Evolutionary conservation across 2,113 vertebrate genomes (phyloP).

Genomic region (Spea bombifrons): DNA sequence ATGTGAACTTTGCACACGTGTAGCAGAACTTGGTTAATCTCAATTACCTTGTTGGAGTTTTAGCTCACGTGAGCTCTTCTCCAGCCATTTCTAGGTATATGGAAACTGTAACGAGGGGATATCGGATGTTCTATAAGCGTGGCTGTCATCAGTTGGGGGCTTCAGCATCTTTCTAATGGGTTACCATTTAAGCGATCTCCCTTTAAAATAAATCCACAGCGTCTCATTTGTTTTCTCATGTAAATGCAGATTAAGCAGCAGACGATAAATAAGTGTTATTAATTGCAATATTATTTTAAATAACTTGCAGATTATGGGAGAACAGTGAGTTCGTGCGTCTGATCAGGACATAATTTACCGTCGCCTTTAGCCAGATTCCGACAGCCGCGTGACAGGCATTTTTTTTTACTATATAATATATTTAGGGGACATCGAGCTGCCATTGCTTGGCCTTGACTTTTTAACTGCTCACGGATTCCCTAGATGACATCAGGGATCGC

Average conservation of each 20-base stretch:
- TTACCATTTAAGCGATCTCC: no score
- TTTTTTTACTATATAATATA: not conserved
- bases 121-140: no score
- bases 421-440: not conserved
- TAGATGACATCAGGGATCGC: not conserved
- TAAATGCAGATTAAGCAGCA: not conserved
- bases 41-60: no score
- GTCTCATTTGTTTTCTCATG: not conserved
- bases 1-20: no score
- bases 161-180: no score
- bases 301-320: not conserved
- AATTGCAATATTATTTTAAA: slow-evolving; percentile 2
- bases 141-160: no score
- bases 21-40: no score
- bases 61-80: no score
- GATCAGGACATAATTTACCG: not conserved
- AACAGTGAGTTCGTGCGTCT: not conserved
- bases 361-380: not conserved
- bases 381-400: not conserved
- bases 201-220: no score
- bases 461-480: not conserved
- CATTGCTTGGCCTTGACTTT: not conserved
- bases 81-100: no score
- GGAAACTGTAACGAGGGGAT: no score
- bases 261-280: not conserved